phyloP scores from a whole-genome alignment of 1,140 invertebrate species.

The Euschistus heros region DNA sequence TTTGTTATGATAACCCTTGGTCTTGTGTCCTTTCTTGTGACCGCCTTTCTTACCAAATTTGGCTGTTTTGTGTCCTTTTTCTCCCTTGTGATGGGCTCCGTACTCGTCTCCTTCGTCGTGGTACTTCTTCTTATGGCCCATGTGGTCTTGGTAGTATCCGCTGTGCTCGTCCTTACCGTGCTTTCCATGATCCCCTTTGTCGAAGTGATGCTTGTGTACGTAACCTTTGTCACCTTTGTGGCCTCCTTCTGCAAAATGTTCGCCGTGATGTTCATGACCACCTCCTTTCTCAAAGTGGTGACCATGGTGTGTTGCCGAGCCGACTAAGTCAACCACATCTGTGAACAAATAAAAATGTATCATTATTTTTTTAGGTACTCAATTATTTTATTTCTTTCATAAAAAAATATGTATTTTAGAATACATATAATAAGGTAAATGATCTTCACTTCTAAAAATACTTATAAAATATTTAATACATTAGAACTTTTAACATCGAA shows the following conservation, averaged over 20 bases:
- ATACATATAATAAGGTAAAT: no score
- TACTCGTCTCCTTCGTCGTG: conserved; percentile 58
- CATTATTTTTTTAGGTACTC: background rate
- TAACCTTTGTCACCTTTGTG: conserved; percentile 57
- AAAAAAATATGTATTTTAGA: no score
- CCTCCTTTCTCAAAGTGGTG: conserved; percentile 47
- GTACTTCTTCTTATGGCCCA: conserved; percentile 62
- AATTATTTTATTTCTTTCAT: no score
- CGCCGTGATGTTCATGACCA: conserved; percentile 48
- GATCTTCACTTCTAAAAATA: no score
- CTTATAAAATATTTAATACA: no score
- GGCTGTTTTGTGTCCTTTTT: conserved; percentile 60
- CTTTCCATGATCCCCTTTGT: conserved; percentile 57
- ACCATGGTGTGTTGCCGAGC: conserved; percentile 38
- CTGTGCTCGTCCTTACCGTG: conserved; percentile 58
- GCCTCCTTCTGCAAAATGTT: conserved; percentile 50
- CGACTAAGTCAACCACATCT: conserved; percentile 8
- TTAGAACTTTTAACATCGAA: no score
- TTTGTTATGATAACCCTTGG: conserved; percentile 59
- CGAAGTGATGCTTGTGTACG: conserved; percentile 52
- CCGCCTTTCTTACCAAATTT: conserved; percentile 46
- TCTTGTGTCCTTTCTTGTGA: conserved; percentile 69
- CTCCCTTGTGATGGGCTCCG: conserved; percentile 57
- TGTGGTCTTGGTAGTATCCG: conserved; percentile 58
- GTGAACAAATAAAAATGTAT: background rate